Evolutionary conservation across 2,113 vertebrate genomes (phyloP).

Genomic region (Rostratula benghalensis): DNA sequence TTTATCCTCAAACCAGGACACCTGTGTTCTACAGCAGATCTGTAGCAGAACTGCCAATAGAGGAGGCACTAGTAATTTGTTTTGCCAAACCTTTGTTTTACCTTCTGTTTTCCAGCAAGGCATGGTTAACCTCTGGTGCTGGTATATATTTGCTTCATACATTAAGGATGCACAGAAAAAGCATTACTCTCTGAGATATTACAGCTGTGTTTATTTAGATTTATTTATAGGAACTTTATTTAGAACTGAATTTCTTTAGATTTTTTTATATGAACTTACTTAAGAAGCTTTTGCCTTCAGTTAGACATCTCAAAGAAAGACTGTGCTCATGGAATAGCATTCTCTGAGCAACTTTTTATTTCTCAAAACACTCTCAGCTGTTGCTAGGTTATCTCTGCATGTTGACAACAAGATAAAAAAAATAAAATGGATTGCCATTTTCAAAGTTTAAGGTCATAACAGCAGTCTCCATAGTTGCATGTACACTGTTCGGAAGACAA

Average conservation of each 20-base stretch:
- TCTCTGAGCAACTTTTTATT: background rate
- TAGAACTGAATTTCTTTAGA: slow-evolving; percentile 15
- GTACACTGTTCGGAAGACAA: background rate
- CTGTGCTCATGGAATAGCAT: background rate
- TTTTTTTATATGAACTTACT: background rate
- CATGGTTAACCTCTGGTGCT: background rate
- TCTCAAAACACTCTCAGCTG: background rate
- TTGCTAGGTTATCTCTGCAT: background rate
- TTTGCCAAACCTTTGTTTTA: background rate
- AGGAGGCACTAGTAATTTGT: background rate
- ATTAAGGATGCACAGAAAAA: background rate
- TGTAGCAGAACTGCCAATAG: background rate
- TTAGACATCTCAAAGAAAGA: background rate
- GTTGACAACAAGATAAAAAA: background rate
- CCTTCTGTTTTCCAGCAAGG: background rate
- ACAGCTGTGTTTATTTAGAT: slow-evolving; percentile 41
- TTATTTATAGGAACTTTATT: slow-evolving; percentile 31
- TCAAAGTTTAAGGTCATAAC: background rate
- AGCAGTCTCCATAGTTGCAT: background rate
- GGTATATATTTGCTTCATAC: background rate
- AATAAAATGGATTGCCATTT: background rate
- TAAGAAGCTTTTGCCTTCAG: background rate
- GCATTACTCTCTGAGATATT: background rate
- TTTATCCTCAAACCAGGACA: too few species aligned
- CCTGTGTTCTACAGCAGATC: background rate